Evolutionary conservation across 2,888 invertebrate species (phyloP), one percentile per base, ranked within the genome.

Genomic region (Yponomeuta sedellus): DNA sequence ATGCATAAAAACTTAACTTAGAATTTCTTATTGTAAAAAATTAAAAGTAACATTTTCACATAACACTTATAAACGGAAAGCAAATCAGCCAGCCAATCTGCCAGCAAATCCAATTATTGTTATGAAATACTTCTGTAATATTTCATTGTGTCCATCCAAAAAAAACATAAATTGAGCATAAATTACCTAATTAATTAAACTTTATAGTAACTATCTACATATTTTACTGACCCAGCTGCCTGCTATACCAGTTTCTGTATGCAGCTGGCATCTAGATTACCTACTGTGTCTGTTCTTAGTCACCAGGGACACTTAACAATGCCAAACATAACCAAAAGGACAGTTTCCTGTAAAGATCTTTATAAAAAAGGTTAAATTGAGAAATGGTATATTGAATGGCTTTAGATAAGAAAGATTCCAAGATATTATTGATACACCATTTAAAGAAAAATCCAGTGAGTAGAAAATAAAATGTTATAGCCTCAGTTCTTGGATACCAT

Each of bases 201-300:
- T 52, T 16, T 16, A 52, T 52, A 52, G 16, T 12, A 4, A 12
- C 44, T 52, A 16, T 16, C 44, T 12, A 52, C 25, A 52, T 52
- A 52, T 16, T 12, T 12, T 2, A 10, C 11, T 44, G 10, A 12
- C 34, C 61, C 63, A 63, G 63, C 63, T 63, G 63, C 63, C 22
- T 22, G 19, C 16, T 72, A 75, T 75, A 75, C 77, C 75, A 71
- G 78, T 80, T 79, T 74, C 66, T 69, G 40, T 71, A 69, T 73
- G 72, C 78, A 79, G 76, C 75, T 79, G 79, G 69, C 73, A 76
- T 72, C 73, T 76, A 75, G 74, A 12, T 59, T 59, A 59, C 34
- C 8, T 5, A 34, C 34, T 8, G 5, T 34, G 34, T 34, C 8
- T 34, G 34, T 59, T 59, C 59, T 22, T 19, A 59, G 25, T 22